A percentile compares a stretch with the other conserved stretches of the same genome.
These are phyloP conservation scores for Colinus virginianus DNA, from an alignment of 2,113 vertebrate species.

Conservation along the genomic window DNA sequence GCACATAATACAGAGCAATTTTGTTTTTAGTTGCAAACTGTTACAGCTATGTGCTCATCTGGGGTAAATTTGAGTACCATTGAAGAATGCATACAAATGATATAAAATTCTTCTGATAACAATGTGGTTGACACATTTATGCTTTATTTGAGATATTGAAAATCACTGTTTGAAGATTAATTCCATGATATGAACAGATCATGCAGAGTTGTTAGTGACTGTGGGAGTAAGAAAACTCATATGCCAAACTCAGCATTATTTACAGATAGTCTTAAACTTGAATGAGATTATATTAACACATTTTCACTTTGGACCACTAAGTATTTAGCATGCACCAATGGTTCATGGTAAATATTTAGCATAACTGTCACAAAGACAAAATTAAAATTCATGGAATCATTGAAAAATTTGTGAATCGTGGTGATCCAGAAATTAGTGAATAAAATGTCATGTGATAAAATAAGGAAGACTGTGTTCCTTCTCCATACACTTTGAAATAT, in stretches of 20 bases:
- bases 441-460: background rate
- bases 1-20: background rate
- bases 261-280: background rate
- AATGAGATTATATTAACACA: background rate
- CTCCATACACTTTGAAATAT: background rate
- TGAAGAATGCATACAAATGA: background rate
- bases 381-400: background rate
- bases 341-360: background rate
- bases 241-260: background rate
- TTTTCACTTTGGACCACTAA: background rate
- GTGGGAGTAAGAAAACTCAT: background rate
- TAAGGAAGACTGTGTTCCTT: background rate
- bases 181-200: background rate
- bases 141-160: background rate
- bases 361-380: background rate
- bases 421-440: background rate
- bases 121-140: background rate
- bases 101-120: background rate
- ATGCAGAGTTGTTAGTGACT: background rate
- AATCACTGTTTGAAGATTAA: background rate
- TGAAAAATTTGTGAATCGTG: background rate
- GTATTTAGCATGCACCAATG: background rate
- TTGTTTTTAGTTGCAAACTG: background rate
- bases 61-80: background rate
- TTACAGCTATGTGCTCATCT: background rate